Percentiles rank a stretch among this genome's conserved stretches.
These are phyloP conservation scores for Ivindomyrus marchei DNA, from an alignment of 2,113 vertebrate species.

Conservation along the genomic window DNA sequence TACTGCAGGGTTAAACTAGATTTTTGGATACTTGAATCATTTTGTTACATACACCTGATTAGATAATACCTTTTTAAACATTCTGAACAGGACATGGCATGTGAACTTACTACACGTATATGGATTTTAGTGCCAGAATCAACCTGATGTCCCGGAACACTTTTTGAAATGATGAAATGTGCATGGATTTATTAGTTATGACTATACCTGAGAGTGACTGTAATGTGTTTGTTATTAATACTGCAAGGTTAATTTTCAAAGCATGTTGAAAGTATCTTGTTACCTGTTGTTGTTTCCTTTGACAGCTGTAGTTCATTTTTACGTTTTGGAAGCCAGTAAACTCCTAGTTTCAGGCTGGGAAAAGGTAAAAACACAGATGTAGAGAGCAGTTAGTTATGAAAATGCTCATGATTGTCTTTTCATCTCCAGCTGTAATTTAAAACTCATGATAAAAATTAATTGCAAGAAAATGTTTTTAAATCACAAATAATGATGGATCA, in stretches of 20 bases:
- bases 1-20: background rate
- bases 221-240: constrained; percentile 30
- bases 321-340: constrained; percentile 24
- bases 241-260: constrained; percentile 22
- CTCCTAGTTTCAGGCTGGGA: constrained; percentile 18
- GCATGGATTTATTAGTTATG: constrained; percentile 54
- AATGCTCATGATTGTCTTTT: constrained; percentile 17
- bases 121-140: background rate
- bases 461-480: background rate
- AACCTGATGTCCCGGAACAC: background rate
- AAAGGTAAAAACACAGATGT: constrained; percentile 13
- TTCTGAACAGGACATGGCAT: constrained; percentile 18
- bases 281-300: constrained; percentile 27
- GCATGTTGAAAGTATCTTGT: constrained; percentile 31
- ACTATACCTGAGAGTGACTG: constrained; percentile 46
- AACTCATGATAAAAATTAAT: background rate
- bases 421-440: background rate
- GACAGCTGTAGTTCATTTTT: constrained; percentile 28
- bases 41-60: background rate
- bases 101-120: background rate
- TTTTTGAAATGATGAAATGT: constrained; percentile 44
- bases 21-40: background rate
- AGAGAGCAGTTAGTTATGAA: constrained; percentile 15
- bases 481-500: background rate
- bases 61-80: background rate